Evolutionary conservation across 2,113 vertebrate genomes (phyloP).

Genomic region (Holacanthus passer): DNA sequence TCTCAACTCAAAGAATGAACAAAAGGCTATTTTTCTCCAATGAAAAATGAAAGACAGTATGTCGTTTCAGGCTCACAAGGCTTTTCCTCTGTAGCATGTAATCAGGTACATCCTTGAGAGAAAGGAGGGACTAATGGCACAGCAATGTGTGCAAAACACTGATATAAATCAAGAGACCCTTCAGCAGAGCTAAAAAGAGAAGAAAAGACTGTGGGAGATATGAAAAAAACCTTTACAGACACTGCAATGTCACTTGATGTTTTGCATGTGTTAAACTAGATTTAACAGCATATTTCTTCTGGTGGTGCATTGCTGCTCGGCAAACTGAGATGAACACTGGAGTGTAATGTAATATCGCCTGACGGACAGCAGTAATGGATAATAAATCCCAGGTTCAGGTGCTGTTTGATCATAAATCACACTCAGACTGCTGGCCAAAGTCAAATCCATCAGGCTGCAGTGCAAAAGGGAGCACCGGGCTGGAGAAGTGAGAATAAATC

Average conservation of each 20-base stretch:
- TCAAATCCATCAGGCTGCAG: constrained; percentile 78
- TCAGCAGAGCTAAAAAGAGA: constrained; percentile 11
- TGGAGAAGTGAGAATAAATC: constrained; percentile 60
- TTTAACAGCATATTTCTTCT: constrained; percentile 56
- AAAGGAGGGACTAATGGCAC: not conserved
- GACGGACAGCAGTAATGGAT: constrained; percentile 81
- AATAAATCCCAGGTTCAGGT: constrained; percentile 82
- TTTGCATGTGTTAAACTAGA: constrained; percentile 59
- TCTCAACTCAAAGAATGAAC: constrained; percentile 23
- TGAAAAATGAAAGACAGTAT: not conserved
- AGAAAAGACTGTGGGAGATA: not conserved
- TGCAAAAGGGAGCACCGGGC: constrained; percentile 66
- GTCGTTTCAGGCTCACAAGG: constrained; percentile 15
- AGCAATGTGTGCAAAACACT: constrained; percentile 4
- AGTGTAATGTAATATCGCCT: constrained; percentile 78
- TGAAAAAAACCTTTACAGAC: constrained; percentile 18
- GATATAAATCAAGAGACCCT: constrained; percentile 8
- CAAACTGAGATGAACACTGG: constrained; percentile 71
- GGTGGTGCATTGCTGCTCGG: constrained; percentile 47
- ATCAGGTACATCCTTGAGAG: constrained; percentile 27
- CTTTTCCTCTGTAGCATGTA: not conserved
- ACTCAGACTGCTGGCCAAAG: constrained; percentile 71
- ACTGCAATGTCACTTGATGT: constrained; percentile 17
- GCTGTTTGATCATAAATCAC: constrained; percentile 83
- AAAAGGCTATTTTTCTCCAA: not conserved